phyloP scores from a whole-genome alignment of 2,888 invertebrate genomes.

The Acronicta alni region DNA sequence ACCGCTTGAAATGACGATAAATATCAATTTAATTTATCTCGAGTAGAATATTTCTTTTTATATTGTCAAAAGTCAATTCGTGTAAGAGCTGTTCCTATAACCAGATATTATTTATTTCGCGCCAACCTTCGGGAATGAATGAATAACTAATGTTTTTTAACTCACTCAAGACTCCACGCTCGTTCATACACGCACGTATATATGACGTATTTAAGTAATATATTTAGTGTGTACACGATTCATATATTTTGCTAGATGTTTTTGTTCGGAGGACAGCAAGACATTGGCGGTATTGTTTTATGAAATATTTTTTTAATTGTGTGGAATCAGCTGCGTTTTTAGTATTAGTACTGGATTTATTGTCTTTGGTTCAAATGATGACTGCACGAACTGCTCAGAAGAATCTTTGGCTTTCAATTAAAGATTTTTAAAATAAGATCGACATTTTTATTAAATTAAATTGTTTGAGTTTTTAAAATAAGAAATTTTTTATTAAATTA shows the following conservation, averaged over 20 bases:
- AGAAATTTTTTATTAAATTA: too few species aligned
- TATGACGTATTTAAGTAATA: slow-evolving; percentile 58
- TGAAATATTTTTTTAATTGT: slow-evolving; percentile 49
- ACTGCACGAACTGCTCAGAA: too few species aligned
- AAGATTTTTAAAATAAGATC: too few species aligned
- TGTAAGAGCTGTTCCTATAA: slow-evolving; percentile 2
- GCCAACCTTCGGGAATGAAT: slow-evolving; percentile 17
- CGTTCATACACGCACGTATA: slow-evolving; percentile 70
- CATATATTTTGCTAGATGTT: slow-evolving; percentile 59
- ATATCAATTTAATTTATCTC: too few species aligned
- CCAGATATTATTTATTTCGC: not conserved
- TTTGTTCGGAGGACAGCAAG: slow-evolving; percentile 51
- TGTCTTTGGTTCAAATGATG: too few species aligned
- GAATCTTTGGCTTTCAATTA: too few species aligned
- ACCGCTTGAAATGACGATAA: not conserved
- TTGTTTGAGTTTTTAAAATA: too few species aligned
- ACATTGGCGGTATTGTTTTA: slow-evolving; percentile 51
- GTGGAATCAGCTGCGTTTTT: slow-evolving; percentile 63
- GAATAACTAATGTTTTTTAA: slow-evolving; percentile 49
- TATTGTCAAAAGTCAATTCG: too few species aligned
- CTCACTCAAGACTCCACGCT: slow-evolving; percentile 61
- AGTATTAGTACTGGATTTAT: not conserved
- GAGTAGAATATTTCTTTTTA: not conserved
- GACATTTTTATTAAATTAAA: too few species aligned
- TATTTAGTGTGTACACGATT: slow-evolving; percentile 58